Evolutionary conservation across 2,797 vertebrate species (phyloP).

Genomic region (Anomalospiza imberbis): DNA sequence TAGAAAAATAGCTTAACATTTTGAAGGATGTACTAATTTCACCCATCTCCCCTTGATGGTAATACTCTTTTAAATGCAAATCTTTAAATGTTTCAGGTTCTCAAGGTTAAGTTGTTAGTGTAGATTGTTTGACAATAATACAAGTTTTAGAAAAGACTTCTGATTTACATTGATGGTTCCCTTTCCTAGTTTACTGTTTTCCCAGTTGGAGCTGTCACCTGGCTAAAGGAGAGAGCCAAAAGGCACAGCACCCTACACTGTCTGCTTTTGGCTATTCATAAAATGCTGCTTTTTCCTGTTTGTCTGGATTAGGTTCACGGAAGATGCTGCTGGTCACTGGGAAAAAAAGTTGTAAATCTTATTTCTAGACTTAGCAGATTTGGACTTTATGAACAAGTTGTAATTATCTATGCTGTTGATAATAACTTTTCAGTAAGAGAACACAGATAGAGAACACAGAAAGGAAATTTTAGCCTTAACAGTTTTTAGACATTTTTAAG

Average conservation of each 20-base stretch:
- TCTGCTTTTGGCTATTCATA: background rate
- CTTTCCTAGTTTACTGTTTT: background rate
- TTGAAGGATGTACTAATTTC: conserved; percentile 1
- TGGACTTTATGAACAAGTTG: background rate
- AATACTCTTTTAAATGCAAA: conserved; percentile 25
- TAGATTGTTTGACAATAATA: background rate
- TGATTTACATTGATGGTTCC: background rate
- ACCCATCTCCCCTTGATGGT: background rate
- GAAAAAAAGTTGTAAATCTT: background rate
- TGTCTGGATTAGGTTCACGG: background rate
- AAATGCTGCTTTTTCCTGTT: background rate
- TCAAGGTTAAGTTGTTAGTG: background rate
- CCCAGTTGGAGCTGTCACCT: background rate
- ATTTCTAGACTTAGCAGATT: background rate
- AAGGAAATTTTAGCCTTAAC: background rate
- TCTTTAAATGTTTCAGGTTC: background rate
- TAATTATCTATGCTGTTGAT: background rate
- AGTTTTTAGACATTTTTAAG: background rate
- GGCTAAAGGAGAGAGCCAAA: background rate
- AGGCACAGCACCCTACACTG: background rate
- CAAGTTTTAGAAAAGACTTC: background rate
- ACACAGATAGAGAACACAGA: background rate
- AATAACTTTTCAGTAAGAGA: background rate
- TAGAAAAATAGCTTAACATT: background rate
- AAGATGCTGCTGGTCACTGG: background rate